A percentile compares a stretch with the other conserved stretches of the same genome.
phyloP scores from a whole-genome alignment of 2,797 vertebrate genomes.

The Octomys mimax region DNA sequence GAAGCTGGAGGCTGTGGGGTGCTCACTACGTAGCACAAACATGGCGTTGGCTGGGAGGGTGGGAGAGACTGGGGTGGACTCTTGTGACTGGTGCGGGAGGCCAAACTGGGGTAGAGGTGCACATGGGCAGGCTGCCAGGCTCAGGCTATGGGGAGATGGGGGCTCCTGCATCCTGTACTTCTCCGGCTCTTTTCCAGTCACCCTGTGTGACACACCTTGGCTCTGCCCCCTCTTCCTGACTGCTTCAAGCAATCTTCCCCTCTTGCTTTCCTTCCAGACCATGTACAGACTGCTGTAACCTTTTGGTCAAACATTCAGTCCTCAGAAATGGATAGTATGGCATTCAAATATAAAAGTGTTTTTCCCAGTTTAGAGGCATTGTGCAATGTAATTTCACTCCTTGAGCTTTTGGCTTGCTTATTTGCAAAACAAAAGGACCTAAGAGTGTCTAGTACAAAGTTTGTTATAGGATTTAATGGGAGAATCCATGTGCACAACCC shows the following conservation, averaged over 20 bases:
- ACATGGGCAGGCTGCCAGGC: not conserved
- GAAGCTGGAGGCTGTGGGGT: not conserved
- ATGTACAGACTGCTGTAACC: not conserved
- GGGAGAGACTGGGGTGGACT: not conserved
- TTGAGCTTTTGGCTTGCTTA: not conserved
- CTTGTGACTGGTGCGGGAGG: not conserved
- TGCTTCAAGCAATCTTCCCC: not conserved
- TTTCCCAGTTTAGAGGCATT: not conserved
- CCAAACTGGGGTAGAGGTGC: fast-evolving
- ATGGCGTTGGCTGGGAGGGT: not conserved
- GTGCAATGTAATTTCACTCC: not conserved
- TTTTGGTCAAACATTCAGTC: not conserved
- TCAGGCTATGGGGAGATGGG: not conserved
- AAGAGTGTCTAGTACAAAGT: not conserved
- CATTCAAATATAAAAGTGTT: conserved; percentile 26
- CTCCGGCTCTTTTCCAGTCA: fast-evolving
- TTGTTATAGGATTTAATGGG: not conserved
- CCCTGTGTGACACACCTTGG: not conserved
- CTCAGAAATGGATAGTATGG: not conserved
- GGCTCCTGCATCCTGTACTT: not conserved
- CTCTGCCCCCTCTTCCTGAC: not conserved
- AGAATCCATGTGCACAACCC: not conserved
- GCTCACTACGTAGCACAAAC: not conserved
- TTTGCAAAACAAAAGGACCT: not conserved
- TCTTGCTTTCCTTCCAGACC: not conserved